Evolutionary conservation across 2,113 vertebrate species (phyloP).

Genomic region (Anoura caudifer): DNA sequence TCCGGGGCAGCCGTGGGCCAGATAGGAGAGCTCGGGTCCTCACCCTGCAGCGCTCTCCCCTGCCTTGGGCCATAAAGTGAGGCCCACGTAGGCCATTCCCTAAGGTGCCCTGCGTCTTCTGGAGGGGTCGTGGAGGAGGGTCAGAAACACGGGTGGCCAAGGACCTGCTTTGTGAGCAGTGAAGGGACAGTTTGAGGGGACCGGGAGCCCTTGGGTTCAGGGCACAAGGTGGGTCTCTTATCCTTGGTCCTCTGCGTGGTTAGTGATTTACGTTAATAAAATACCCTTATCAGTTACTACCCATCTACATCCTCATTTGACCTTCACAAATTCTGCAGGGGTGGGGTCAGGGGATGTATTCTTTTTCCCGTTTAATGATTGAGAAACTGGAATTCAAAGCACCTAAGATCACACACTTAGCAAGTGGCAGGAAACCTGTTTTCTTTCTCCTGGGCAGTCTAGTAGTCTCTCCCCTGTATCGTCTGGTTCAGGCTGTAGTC

Average conservation of each 20-base stretch:
- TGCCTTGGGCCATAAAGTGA: accelerated
- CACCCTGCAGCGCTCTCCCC: accelerated
- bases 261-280: background rate
- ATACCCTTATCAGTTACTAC: background rate
- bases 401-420: accelerated
- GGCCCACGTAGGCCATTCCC: background rate
- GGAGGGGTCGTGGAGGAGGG: background rate
- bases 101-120: background rate
- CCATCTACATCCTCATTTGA: background rate
- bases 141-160: background rate
- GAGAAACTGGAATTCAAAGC: background rate
- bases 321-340: background rate
- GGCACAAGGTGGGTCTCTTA: background rate
- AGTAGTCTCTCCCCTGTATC: accelerated
- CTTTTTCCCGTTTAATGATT: background rate
- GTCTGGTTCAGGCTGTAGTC: background rate
- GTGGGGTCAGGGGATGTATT: background rate
- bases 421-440: background rate
- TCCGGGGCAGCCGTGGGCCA: background rate
- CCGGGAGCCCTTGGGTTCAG: background rate
- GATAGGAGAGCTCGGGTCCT: background rate
- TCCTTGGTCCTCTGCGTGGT: background rate
- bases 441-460: background rate
- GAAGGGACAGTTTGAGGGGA: background rate
- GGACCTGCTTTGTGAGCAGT: background rate